A percentile compares a stretch with the other conserved stretches of the same genome.
Conservation (phyloP, 2,797 vertebrate species). For the Amphiprion clarkii region DNA sequence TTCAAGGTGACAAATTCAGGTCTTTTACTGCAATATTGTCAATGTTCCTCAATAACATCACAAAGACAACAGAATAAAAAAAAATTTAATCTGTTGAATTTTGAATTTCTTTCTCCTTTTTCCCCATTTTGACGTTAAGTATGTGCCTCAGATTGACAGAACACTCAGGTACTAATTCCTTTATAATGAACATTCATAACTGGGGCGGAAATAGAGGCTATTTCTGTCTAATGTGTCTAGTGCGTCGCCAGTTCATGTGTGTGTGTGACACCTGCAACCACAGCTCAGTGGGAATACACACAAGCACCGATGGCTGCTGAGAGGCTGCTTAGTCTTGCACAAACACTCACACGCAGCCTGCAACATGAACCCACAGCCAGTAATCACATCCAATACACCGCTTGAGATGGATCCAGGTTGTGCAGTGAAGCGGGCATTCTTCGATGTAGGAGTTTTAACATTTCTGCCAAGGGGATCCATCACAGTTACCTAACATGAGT, state of each 20-base stretch:
- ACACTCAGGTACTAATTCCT: constrained; percentile 10
- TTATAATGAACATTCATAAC: constrained; percentile 38
- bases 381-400: constrained; percentile 16
- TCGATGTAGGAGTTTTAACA: constrained; percentile 37
- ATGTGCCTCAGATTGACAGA: neutral
- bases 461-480: constrained; percentile 47
- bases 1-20: neutral
- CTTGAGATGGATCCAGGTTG: constrained; percentile 29
- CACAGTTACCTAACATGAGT: constrained; percentile 27
- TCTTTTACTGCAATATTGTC: neutral
- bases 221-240: constrained; percentile 34
- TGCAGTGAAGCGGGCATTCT: constrained; percentile 15
- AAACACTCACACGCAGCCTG: constrained; percentile 15
- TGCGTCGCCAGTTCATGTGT: neutral
- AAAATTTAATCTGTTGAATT: no score
- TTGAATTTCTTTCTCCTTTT: neutral
- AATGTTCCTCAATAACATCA: neutral
- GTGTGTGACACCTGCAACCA: constrained; percentile 55
- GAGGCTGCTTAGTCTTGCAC: neutral
- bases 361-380: constrained; percentile 5
- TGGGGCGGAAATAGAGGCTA: constrained; percentile 23
- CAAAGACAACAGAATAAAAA: neutral
- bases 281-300: constrained; percentile 34
- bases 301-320: constrained; percentile 20
- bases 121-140: neutral